Base-by-base conservation (phyloP, 1,140 invertebrate species). In the Hydropsyche tenuis region DNA sequence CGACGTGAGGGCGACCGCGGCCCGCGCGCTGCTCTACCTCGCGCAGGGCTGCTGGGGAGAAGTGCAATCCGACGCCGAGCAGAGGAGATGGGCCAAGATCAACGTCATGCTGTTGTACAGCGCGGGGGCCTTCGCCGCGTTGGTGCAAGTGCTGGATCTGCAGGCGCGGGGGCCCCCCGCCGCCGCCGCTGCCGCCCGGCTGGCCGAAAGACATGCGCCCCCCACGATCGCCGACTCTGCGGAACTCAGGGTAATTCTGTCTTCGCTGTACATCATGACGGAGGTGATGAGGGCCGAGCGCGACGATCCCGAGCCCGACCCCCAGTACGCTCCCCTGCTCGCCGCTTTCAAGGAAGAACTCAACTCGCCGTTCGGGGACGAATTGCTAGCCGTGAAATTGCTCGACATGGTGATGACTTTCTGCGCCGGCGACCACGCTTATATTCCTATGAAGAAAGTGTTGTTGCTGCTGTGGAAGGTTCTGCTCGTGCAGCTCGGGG, bases 361-460 rank as follows among this genome's bases (percentile, higher is more conserved):
- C 48, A 89, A 94, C 87, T 88, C 81, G 43, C 86, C 86, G 5
- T 82, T 87, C 81, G 89, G 89, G 51, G 95, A 96, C 79, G 95
- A 97, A 81, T 83, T 96, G 63, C 83, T 98, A 12, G 90, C 93
- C 12, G 90, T 98, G 1, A 96, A 96, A 80, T 85, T 99, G 70
- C 88, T 99, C 56, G 90, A 92, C 75, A 96, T 99, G 96, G 94
- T 98, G 6, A 97, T 95, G 18, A 89, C 91, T 77, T 96, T 98
- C 81, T 99, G 96, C 84, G 96, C 94, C 80, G 96, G 96, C 0
- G 91, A 92, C 46, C 93, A 95, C 11, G 94, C 96, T 53, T 95
- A 98, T 86, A 98, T 97, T 86, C 97, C 97, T 14, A 98, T 99
- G 89, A 98, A 97, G 82, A 99, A 99, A 87, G 94, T 99, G 66